phyloP scores from a whole-genome alignment of 2,888 invertebrate species.

The Stenchaetothrips biformis region DNA sequence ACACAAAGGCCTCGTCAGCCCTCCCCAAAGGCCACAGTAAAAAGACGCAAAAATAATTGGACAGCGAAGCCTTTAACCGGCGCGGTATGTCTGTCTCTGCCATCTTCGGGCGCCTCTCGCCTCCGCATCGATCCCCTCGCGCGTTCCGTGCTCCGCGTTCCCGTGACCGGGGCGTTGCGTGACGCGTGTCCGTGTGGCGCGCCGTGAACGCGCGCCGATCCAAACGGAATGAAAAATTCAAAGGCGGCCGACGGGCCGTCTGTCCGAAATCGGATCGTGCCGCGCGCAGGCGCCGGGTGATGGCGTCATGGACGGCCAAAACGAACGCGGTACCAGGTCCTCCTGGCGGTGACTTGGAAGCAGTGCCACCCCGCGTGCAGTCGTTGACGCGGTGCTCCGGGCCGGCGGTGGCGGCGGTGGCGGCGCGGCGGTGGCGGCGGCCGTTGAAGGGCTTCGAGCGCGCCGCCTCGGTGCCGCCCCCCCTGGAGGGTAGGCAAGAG shows the following conservation, averaged over 20 bases:
- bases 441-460: neutral
- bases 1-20: neutral
- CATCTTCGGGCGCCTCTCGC: neutral
- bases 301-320: neutral
- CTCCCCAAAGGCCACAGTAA: neutral
- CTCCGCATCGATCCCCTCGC: no score
- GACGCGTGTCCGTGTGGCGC: neutral
- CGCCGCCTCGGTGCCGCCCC: neutral
- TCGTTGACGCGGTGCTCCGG: neutral
- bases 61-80: neutral
- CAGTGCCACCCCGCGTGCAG: neutral
- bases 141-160: neutral
- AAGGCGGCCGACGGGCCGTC: neutral
- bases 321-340: neutral
- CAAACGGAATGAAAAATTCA: slow-evolving; percentile 12
- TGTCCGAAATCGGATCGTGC: neutral
- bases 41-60: neutral
- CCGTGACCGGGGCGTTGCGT: neutral
- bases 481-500: slow-evolving; percentile 3
- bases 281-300: neutral
- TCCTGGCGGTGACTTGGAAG: neutral
- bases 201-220: neutral
- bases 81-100: neutral
- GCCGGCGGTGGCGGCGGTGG: neutral
- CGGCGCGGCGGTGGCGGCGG: neutral